Conservation (phyloP, 1,140 invertebrate species). For the Drosophila kepulauana region DNA sequence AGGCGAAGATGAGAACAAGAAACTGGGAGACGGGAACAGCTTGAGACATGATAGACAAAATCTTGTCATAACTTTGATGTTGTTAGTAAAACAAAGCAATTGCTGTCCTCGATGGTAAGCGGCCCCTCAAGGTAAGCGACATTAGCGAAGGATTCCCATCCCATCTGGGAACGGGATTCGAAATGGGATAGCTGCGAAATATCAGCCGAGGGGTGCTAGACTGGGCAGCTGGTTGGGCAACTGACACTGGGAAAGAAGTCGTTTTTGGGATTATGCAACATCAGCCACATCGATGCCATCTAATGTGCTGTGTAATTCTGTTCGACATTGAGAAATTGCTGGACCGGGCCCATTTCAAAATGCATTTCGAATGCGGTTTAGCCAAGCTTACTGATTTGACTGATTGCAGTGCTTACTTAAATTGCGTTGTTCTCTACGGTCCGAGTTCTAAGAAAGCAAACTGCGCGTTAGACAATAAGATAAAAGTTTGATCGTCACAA, state of each 20-base stretch:
- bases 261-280: slow-evolving; percentile 68
- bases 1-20: slow-evolving; percentile 19
- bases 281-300: slow-evolving; percentile 59
- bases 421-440: slow-evolving; percentile 48
- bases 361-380: slow-evolving; percentile 28
- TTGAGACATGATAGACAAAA: slow-evolving; percentile 77
- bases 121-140: slow-evolving; percentile 60
- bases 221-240: slow-evolving; percentile 62
- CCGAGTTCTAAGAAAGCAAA: slow-evolving; percentile 68
- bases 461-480: slow-evolving; percentile 61
- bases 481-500: slow-evolving; percentile 4
- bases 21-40: slow-evolving; percentile 36
- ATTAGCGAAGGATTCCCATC: slow-evolving; percentile 41
- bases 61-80: slow-evolving; percentile 84
- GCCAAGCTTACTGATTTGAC: slow-evolving; percentile 50
- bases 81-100: slow-evolving; percentile 81
- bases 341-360: slow-evolving; percentile 45
- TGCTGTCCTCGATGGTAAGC: slow-evolving; percentile 44
- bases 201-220: slow-evolving; percentile 53
- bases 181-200: slow-evolving; percentile 59
- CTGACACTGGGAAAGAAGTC: slow-evolving; percentile 39
- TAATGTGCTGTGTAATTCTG: slow-evolving; percentile 76
- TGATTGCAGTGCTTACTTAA: slow-evolving; percentile 51
- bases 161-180: slow-evolving; percentile 65
- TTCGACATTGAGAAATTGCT: slow-evolving; percentile 77